Base-by-base conservation (phyloP, 2,888 invertebrate species). In the Tenthredo amoena region DNA sequence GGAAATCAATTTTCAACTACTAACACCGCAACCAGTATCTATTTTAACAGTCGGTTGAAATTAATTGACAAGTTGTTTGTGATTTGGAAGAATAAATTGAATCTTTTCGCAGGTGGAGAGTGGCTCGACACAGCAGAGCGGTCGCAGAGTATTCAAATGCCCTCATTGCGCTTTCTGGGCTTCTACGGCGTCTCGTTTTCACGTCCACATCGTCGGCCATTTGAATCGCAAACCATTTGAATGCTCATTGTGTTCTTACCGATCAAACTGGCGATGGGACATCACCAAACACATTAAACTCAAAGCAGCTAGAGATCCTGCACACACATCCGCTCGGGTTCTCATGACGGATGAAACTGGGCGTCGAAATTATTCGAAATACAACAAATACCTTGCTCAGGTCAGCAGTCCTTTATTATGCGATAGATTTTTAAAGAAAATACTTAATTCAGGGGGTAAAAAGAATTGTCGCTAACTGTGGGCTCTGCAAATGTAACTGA, bases 221-320 rank as follows among this genome's bases (percentile, higher is more conserved):
- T 95, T 98, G 88, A 98, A 98, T 93, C 97, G 97, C 92, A 98
- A 98, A 92, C 99, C 99, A 0, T 99, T 98, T 93, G 98, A 98
- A 94, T 99, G 99, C 94, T 98, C 99, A 0, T 95, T 98, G 21
- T 99, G 99, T 94, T 97, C 97, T 84, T 98, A 98, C 92, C 96
- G 98, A 89, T 98, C 98, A 43, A 99, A 99, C 92, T 99, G 99
- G 98, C 96, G 98, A 88, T 99, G 98, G 98, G 99, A 99, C 94
- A 98, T 99, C 86, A 98, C 98, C 40, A 98, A 99, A 93, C 99
- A 99, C 93, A 98, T 99, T 88, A 97, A 98, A 91, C 94, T 98
- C 90, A 98, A 98, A 94, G 97, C 97, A 9, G 97, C 97, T 34
- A 95, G 98, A 87, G 98, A 98, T 94, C 96, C 96, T 82, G 96